Percentiles rank a stretch among this genome's conserved stretches.
These are phyloP conservation scores for Gymnobelideus leadbeateri DNA, from an alignment of 2,113 vertebrate genomes.

Conservation along the genomic window DNA sequence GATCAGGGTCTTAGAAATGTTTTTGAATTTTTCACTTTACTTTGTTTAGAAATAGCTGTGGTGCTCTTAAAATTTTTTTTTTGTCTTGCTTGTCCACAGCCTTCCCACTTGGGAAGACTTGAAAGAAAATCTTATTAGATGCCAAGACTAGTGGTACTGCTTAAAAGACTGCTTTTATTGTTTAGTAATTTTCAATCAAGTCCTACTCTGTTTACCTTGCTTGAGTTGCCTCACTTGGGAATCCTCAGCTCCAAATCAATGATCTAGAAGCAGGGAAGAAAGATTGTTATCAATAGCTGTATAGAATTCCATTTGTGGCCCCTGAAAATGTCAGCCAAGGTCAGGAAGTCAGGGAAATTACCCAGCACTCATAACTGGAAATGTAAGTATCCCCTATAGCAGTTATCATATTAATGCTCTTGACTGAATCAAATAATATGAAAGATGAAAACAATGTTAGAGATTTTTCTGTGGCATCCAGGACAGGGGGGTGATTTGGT, in stretches of 20 bases:
- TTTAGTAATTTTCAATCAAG: not conserved
- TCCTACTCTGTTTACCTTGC: not conserved
- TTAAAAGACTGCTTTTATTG: not conserved
- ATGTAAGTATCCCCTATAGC: not conserved
- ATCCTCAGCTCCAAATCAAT: not conserved
- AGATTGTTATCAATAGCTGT: not conserved
- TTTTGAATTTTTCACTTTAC: not conserved
- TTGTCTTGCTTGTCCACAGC: not conserved
- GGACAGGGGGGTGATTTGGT: not conserved
- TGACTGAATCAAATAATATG: slow-evolving; percentile 7
- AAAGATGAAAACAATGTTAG: not conserved
- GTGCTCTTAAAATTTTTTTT: not conserved
- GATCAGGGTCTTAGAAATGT: not conserved
- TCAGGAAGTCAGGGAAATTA: slow-evolving; percentile 7
- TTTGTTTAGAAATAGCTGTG: not conserved
- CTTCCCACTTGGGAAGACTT: too few species aligned
- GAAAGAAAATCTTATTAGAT: not conserved
- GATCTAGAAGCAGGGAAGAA: not conserved
- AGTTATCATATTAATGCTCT: not conserved
- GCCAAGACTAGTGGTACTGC: not conserved
- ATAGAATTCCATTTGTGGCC: not conserved
- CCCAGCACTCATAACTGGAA: slow-evolving; percentile 15
- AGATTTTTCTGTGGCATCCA: not conserved
- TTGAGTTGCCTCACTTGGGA: not conserved
- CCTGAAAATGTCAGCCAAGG: not conserved